Evolutionary conservation across 2,888 invertebrate genomes (phyloP).

Genomic region (Cabera pusaria): DNA sequence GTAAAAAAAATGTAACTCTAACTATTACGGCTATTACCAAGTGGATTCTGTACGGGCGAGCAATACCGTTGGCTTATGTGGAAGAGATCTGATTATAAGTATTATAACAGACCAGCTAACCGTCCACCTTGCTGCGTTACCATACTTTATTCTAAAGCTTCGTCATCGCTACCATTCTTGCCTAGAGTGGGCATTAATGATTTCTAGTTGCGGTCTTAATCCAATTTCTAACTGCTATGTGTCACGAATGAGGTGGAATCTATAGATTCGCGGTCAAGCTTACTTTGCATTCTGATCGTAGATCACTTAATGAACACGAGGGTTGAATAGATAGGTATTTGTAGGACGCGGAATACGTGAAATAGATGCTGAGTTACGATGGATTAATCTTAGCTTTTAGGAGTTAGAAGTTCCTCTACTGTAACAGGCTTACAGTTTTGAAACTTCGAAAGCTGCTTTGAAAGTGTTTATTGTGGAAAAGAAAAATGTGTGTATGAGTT

Average conservation of each 20-base stretch:
- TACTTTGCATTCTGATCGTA: conserved; percentile 16
- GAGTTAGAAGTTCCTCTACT: too few species aligned
- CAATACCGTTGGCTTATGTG: conserved; percentile 43
- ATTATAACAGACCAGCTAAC: conserved; percentile 46
- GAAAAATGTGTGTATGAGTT: too few species aligned
- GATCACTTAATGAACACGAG: conserved; percentile 16
- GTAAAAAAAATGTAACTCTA: too few species aligned
- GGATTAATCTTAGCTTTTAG: too few species aligned
- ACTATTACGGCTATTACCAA: not conserved
- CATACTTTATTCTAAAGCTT: conserved; percentile 5
- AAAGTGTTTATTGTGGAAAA: too few species aligned
- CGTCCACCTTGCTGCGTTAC: conserved; percentile 31
- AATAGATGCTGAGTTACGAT: conserved; percentile 5
- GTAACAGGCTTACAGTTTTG: too few species aligned
- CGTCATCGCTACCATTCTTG: conserved; percentile 3
- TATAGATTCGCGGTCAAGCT: conserved; percentile 21
- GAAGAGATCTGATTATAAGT: conserved; percentile 28
- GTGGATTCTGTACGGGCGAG: conserved; percentile 12
- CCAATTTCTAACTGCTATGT: conserved; percentile 14
- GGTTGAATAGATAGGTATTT: conserved; percentile 6
- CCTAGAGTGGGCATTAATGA: conserved; percentile 6
- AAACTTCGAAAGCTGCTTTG: too few species aligned
- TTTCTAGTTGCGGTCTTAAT: conserved; percentile 20
- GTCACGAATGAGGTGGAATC: conserved; percentile 12
- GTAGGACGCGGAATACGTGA: conserved; percentile 15